A percentile compares a stretch with the other conserved stretches of the same genome.
These are phyloP conservation scores for Agrilus planipennis DNA, from an alignment of 1,140 invertebrate genomes.

Conservation along the genomic window DNA sequence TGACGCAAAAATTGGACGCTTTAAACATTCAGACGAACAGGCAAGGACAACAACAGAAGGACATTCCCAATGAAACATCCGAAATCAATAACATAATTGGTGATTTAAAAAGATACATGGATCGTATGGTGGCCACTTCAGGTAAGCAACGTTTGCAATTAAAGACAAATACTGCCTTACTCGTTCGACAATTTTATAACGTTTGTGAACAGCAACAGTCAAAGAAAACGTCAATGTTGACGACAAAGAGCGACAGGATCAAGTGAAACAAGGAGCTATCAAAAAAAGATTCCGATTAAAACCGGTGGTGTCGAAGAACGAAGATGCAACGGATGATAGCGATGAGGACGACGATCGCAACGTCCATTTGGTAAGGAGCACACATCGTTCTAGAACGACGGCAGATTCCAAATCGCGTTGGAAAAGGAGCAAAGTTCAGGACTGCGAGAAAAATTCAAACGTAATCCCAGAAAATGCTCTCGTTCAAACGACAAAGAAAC, in stretches of 20 bases:
- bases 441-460: background rate
- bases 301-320: slow-evolving; percentile 22
- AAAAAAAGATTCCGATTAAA: slow-evolving; percentile 16
- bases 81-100: too few relatives aligned
- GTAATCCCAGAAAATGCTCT: slow-evolving; percentile 40
- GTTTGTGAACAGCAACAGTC: background rate
- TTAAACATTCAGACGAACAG: too few relatives aligned
- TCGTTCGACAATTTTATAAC: too few relatives aligned
- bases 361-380: background rate
- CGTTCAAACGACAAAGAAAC: slow-evolving; percentile 62
- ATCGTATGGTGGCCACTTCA: too few relatives aligned
- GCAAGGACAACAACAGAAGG: too few relatives aligned
- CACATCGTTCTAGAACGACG: background rate
- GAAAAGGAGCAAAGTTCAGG: too few relatives aligned
- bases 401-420: background rate
- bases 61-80: too few relatives aligned
- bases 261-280: slow-evolving; percentile 25
- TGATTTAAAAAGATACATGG: too few relatives aligned
- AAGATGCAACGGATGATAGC: slow-evolving; percentile 24
- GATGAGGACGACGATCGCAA: background rate
- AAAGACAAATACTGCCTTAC: too few relatives aligned
- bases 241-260: background rate
- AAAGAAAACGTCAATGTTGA: slow-evolving; percentile 12
- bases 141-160: too few relatives aligned
- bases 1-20: too few relatives aligned